Base-by-base conservation (phyloP, 2,797 vertebrate genomes). In the Hylomyscus alleni region DNA sequence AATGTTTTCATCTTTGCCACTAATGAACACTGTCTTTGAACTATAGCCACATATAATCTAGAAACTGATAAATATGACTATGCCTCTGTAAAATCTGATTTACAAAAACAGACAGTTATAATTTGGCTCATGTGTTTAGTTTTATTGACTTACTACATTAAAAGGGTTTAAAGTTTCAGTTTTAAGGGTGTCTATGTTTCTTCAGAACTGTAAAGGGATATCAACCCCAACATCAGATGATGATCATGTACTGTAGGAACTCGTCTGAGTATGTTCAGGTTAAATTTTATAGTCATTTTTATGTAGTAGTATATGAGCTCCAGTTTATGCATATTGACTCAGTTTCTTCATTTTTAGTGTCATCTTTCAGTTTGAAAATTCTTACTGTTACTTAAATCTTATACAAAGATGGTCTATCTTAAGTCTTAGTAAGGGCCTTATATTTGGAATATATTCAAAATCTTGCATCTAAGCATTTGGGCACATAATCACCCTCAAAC, bases 391-490 rank as follows among this genome's bases (percentile, higher is more conserved):
- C 24, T 47, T 50, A 75, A 58, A 81, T 31, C 14, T 20, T 20
- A 67, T 81, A 47, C 44, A 29, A 73, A 81, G 37, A 56, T 60
- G 20, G 14, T 22, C 26, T 37, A 4, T 56, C 13, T 89, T 50
- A 88, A n/a, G 37, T 77, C 13, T n/a, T 40, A 58, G 58, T 29
- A 89, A 65, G 10, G 88, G 91, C 34, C 17, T 84, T 69, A 83
- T 72, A 60, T 47, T 77, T 93, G n/a, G 6, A 65, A 62, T 72
- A 44, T 83, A 37, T 88, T 95, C 44, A 88, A 67, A 60, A 91
- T 77, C 37, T 88, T 84, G 9, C 3, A 54, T 81, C 12, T 89
- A 93, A 91, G 31, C 6, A 58, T 72, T 73, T 24, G 44, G 1
- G n/a, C 2, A 91, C 60, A 60, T 76, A 85, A 92, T 75, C 31